phyloP scores from a whole-genome alignment of 2,888 invertebrate species.

The Dione juno region DNA sequence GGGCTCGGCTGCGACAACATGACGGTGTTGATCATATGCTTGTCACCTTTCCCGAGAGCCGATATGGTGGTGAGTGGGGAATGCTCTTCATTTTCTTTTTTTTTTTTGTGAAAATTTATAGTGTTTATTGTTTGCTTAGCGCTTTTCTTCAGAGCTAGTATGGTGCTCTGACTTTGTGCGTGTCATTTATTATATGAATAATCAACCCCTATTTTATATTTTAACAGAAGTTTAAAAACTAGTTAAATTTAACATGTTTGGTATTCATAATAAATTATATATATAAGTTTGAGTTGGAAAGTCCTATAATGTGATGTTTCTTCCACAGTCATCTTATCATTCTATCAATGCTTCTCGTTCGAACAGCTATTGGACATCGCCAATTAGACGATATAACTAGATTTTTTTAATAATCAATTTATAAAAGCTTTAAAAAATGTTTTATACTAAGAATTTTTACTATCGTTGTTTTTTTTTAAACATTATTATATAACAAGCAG shows the following conservation, averaged over 20 bases:
- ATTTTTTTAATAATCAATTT: background rate
- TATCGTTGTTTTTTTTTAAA: background rate
- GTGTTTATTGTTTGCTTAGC: too few species aligned
- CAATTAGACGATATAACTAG: conserved; percentile 60
- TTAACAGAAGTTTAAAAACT: too few species aligned
- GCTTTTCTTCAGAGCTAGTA: too few species aligned
- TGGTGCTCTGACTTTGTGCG: too few species aligned
- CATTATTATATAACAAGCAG: background rate
- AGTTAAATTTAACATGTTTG: too few species aligned
- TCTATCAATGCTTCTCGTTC: conserved; percentile 63
- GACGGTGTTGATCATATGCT: conserved; percentile 96
- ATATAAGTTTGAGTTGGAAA: background rate
- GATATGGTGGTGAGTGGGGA: conserved; percentile 56
- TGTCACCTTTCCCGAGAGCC: conserved; percentile 76
- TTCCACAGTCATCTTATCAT: conserved; percentile 63
- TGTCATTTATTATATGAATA: too few species aligned
- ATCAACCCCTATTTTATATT: too few species aligned
- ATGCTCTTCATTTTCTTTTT: too few species aligned
- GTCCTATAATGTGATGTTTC: conserved; percentile 40
- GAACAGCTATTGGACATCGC: conserved; percentile 70
- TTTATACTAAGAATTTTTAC: background rate
- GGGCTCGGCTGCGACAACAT: conserved; percentile 99
- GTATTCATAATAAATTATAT: too few species aligned
- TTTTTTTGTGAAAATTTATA: background rate
- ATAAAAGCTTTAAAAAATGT: background rate